Conservation (phyloP, 2,113 vertebrate species). For the Barnardius zonarius region DNA sequence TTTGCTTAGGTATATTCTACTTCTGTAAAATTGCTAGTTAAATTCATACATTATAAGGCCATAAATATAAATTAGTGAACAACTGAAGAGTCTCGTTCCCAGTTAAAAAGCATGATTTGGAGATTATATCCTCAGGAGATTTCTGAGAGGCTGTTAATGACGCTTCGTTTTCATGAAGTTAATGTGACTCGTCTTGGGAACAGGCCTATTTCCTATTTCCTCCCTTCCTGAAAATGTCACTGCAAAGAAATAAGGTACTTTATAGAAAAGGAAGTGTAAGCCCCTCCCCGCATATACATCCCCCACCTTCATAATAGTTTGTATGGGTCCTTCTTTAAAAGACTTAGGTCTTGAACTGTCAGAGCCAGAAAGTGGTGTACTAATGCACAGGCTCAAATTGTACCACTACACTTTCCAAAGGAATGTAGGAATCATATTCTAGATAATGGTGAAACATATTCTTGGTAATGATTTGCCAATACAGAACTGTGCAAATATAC, state of each 20-base stretch:
- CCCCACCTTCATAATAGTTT: neutral
- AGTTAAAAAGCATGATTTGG: neutral
- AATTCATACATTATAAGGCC: neutral
- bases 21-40: neutral
- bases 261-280: neutral
- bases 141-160: neutral
- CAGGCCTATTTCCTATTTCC: neutral
- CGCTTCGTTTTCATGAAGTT: neutral
- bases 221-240: neutral
- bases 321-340: neutral
- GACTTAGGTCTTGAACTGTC: neutral
- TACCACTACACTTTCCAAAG: neutral
- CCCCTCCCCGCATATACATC: neutral
- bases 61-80: slow-evolving; percentile 12
- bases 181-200: neutral
- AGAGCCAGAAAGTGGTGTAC: neutral
- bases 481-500: neutral
- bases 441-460: neutral
- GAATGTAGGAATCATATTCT: neutral
- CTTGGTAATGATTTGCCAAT: neutral
- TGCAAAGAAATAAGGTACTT: neutral
- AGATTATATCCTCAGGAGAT: neutral
- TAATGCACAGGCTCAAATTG: neutral
- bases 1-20: neutral
- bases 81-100: neutral